Evolutionary conservation across 2,888 invertebrate genomes (phyloP).

Genomic region (Myopa testacea): DNA sequence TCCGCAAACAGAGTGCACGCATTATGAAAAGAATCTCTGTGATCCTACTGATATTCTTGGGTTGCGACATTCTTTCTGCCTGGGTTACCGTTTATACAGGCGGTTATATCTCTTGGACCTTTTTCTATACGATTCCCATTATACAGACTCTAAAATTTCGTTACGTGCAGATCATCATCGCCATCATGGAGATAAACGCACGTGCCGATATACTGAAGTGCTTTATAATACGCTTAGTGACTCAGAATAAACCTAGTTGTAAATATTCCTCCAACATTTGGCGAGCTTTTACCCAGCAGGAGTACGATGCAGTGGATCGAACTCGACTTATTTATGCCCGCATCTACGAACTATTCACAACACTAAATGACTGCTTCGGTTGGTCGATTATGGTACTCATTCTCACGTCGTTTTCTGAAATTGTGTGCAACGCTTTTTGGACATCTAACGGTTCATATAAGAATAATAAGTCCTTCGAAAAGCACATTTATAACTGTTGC

Average conservation of each 20-base stretch:
- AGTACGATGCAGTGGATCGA: slow-evolving; percentile 48
- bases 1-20: not conserved
- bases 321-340: slow-evolving; percentile 48
- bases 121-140: slow-evolving; percentile 23
- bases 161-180: slow-evolving; percentile 55
- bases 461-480: slow-evolving; percentile 28
- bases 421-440: slow-evolving; percentile 49
- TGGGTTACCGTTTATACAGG: not conserved
- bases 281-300: slow-evolving; percentile 52
- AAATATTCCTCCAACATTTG: slow-evolving; percentile 48
- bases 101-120: slow-evolving; percentile 24
- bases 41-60: slow-evolving; percentile 5
- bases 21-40: not conserved
- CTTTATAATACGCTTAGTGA: slow-evolving; percentile 15
- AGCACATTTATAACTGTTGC: slow-evolving; percentile 52
- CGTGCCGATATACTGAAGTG: slow-evolving; percentile 32
- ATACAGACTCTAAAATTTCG: slow-evolving; percentile 23
- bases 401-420: slow-evolving; percentile 47
- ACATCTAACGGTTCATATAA: slow-evolving; percentile 36
- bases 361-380: slow-evolving; percentile 45
- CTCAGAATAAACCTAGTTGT: slow-evolving; percentile 20
- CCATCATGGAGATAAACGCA: slow-evolving; percentile 43
- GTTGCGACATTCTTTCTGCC: slow-evolving; percentile 26
- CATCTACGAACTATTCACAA: slow-evolving; percentile 42
- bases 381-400: slow-evolving; percentile 46